A percentile compares a stretch with the other conserved stretches of the same genome.
Evolutionary conservation across 2,888 invertebrate genomes (phyloP).

Genomic region (Drymonia ruficornis): DNA sequence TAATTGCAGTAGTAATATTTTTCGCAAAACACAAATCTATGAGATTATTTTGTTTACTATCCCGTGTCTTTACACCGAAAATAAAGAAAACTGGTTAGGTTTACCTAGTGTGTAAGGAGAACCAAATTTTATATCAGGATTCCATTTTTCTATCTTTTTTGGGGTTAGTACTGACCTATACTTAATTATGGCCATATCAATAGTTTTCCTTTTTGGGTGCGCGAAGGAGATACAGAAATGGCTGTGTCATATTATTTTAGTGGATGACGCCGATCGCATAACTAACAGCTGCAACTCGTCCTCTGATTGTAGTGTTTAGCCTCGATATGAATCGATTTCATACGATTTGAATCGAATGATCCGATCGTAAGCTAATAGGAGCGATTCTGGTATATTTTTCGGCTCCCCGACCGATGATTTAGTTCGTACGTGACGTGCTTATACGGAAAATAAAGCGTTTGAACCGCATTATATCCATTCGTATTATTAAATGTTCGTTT

Average conservation of each 20-base stretch:
- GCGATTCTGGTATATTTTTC: constrained; percentile 78
- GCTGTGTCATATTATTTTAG: constrained; percentile 85
- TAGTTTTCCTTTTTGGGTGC: constrained; percentile 72
- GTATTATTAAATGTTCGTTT: constrained; percentile 79
- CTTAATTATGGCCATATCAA: constrained; percentile 70
- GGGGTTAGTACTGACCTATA: constrained; percentile 57
- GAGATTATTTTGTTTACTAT: no score
- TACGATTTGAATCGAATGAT: constrained; percentile 77
- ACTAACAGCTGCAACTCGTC: constrained; percentile 78
- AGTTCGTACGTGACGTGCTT: constrained; percentile 81
- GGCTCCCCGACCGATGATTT: constrained; percentile 76
- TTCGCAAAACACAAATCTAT: no score
- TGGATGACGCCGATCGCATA: constrained; percentile 77
- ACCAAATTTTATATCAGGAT: no score
- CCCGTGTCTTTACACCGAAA: no score
- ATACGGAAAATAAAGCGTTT: constrained; percentile 78
- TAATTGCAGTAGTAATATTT: no score
- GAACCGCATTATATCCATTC: constrained; percentile 77
- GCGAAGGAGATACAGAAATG: constrained; percentile 74
- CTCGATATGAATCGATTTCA: constrained; percentile 77
- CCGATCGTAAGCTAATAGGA: constrained; percentile 77
- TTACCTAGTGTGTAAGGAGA: no score
- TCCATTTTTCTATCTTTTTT: constrained; percentile 28
- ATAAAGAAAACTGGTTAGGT: no score
- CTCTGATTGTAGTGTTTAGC: constrained; percentile 81